Conservation (phyloP, 2,113 vertebrate genomes). For the Ceyx melanurus region DNA sequence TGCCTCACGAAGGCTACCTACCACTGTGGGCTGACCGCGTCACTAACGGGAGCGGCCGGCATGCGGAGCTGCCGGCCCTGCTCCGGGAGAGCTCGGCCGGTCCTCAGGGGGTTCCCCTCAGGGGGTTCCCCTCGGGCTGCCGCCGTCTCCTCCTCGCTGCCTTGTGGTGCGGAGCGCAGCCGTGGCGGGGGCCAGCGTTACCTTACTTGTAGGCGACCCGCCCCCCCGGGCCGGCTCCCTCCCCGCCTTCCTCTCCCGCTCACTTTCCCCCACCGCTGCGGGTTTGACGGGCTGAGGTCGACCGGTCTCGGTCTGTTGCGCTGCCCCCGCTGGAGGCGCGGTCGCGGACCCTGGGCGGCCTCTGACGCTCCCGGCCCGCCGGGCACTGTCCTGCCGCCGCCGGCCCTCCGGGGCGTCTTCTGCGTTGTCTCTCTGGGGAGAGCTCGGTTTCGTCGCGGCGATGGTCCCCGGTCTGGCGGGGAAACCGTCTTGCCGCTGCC, state of each 20-base stretch:
- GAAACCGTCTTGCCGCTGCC: background rate
- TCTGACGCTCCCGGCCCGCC: too few relatives aligned
- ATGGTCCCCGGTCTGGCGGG: background rate
- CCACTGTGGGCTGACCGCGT: rapidly evolving
- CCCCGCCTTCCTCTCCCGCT: background rate
- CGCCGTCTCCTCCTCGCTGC: background rate
- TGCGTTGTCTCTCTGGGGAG: rapidly evolving
- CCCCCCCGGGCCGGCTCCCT: background rate
- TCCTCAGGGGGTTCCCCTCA: background rate
- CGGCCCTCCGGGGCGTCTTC: background rate
- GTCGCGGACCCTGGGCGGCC: background rate
- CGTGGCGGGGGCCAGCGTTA: background rate
- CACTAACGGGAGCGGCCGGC: rapidly evolving
- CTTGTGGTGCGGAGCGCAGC: background rate
- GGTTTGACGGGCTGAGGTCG: too few relatives aligned
- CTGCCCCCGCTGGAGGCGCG: background rate
- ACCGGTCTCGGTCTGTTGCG: background rate
- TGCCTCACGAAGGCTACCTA: rapidly evolving
- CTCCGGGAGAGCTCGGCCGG: background rate
- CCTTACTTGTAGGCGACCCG: background rate
- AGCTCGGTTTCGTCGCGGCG: rapidly evolving
- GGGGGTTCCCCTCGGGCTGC: background rate
- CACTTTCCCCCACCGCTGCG: background rate
- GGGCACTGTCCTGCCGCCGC: background rate
- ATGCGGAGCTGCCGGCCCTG: background rate